Evolutionary conservation across 2,113 vertebrate species (phyloP).

Genomic region (Strigops habroptila): DNA sequence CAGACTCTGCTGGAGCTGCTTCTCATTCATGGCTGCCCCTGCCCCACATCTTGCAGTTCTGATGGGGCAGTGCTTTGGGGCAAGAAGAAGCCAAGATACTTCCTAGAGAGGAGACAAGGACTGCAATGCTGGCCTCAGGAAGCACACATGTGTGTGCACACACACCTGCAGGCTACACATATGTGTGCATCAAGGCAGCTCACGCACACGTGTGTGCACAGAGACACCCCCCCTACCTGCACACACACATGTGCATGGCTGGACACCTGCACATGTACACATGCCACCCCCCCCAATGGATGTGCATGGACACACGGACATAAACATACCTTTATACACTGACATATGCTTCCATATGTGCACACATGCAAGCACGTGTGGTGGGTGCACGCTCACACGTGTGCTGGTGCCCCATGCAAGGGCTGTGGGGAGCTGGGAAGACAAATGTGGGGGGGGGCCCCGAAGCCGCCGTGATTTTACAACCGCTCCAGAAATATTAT

Average conservation of each 20-base stretch:
- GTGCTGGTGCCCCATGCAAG: rapidly evolving
- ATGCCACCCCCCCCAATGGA: background rate
- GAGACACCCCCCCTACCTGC: background rate
- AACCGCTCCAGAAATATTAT: constrained; percentile 55
- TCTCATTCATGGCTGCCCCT: background rate
- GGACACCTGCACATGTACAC: background rate
- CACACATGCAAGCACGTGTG: rapidly evolving
- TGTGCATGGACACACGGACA: background rate
- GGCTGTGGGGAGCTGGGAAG: background rate
- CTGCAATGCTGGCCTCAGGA: background rate
- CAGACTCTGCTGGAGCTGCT: background rate
- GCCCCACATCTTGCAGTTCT: background rate
- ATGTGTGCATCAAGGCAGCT: background rate
- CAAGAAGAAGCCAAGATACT: background rate
- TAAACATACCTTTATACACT: background rate
- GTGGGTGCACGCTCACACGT: rapidly evolving
- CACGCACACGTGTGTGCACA: background rate
- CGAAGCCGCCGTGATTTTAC: background rate
- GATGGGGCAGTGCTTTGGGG: background rate
- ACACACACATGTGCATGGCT: rapidly evolving
- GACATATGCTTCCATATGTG: rapidly evolving
- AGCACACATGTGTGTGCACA: no score
- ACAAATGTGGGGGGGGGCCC: background rate
- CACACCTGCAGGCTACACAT: background rate
- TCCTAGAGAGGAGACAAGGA: background rate